Evolutionary conservation across 2,113 vertebrate species (phyloP).

Genomic region (Acanthisitta chloris): DNA sequence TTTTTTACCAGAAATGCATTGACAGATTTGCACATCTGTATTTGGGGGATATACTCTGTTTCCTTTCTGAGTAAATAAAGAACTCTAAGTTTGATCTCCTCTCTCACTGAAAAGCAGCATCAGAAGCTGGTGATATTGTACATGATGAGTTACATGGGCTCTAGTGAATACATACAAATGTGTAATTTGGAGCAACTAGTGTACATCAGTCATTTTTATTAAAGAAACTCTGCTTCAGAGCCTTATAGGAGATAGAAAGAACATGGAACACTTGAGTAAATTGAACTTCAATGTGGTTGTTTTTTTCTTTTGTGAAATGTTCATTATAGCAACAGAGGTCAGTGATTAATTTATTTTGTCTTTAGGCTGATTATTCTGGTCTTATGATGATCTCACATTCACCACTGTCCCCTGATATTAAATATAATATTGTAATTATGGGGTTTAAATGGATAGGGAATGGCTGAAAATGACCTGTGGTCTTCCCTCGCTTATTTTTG

Average conservation of each 20-base stretch:
- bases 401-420: background rate
- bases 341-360: slow-evolving; percentile 33
- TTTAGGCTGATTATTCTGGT: slow-evolving; percentile 15
- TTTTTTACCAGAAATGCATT: background rate
- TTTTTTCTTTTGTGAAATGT: background rate
- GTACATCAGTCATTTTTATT: slow-evolving; percentile 47
- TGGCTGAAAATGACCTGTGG: slow-evolving; percentile 23
- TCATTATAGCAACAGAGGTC: background rate
- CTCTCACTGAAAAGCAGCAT: background rate
- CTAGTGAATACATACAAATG: background rate
- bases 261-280: slow-evolving; percentile 41
- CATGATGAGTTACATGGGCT: background rate
- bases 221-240: slow-evolving; percentile 13
- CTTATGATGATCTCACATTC: background rate
- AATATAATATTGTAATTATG: background rate
- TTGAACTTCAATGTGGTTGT: background rate
- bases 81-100: background rate
- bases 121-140: background rate
- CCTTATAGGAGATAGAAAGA: background rate
- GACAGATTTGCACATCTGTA: background rate
- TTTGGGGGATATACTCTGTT: background rate
- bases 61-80: background rate
- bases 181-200: slow-evolving; percentile 29
- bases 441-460: slow-evolving; percentile 1
- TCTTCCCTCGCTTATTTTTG: slow-evolving; percentile 34